Evolutionary conservation across 2,797 vertebrate genomes (phyloP), one percentile per base, ranked within the genome.

Genomic region (Vultur gryphus): DNA sequence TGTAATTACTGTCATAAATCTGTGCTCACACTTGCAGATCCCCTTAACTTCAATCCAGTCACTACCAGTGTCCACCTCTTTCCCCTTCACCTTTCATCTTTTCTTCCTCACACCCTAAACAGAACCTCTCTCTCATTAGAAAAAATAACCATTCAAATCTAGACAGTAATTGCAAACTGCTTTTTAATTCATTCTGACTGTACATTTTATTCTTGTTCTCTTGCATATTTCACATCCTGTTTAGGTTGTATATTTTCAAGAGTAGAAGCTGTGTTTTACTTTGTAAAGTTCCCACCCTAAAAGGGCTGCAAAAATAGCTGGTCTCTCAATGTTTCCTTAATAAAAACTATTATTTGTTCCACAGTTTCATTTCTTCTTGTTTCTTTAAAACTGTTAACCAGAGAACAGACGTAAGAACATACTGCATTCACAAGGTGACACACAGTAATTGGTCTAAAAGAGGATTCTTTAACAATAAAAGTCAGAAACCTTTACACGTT

Each of bases 401-500:
- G 35, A 51, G 33, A 51, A 57, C 18, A 76, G 67, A 17, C 4
- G 1, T 64, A 84, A 76, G 29, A 87, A 48, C 35, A 43, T 31
- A n/a, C 29, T 52, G 35, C 62, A 82, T 35, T 52, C 66, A 58
- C 54, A 85, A 44, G 48, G 33, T 72, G 70, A 92, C 54, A 87
- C 11, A n/a, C 4, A 82, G 70, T 70, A 93, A 93, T 55, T n/a
- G 39, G 46, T 70, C 91, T 87, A 77, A 92, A 72, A 93, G 18
- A 76, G 31, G 64, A 89, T 62, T 75, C 73, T 73, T 78, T 66
- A 51, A 35, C 89, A 83, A 77, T 69, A 85, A 83, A 81, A 91
- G 93, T n/a, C 89, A 87, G 75, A 87, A 94, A 91, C 59, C 81
- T 93, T 85, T 73, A 67, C 31, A 44, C 1, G 1, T 64, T 90